phyloP scores from a whole-genome alignment of 2,113 vertebrate species.

The Labeo catla region DNA sequence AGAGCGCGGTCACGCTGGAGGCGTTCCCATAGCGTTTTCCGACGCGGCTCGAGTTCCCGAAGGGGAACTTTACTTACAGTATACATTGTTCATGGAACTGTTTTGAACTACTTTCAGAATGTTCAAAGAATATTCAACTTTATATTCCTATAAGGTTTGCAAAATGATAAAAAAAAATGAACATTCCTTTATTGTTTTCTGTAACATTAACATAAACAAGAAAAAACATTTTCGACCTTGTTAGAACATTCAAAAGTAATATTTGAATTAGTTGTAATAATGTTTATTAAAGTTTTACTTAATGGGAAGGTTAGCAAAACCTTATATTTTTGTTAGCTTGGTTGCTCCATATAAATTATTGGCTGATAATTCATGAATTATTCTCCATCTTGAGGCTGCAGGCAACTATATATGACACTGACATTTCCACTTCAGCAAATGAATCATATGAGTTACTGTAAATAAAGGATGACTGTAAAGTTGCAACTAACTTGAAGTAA shows the following conservation, averaged over 20 bases:
- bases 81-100: no score
- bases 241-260: neutral
- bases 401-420: neutral
- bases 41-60: no score
- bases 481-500: neutral
- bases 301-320: no score
- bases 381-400: neutral
- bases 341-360: neutral
- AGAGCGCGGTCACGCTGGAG: no score
- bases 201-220: neutral
- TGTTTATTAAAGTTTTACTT: neutral
- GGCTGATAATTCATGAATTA: neutral
- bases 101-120: neutral
- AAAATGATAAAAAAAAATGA: neutral
- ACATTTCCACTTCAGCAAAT: conserved; percentile 7
- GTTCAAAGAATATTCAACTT: neutral
- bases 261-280: neutral
- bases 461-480: neutral
- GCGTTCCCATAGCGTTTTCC: no score
- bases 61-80: no score
- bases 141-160: neutral
- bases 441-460: neutral
- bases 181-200: neutral
- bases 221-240: neutral
- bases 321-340: neutral